phyloP scores from a whole-genome alignment of 1,140 invertebrate species.

The Polyergus mexicanus region DNA sequence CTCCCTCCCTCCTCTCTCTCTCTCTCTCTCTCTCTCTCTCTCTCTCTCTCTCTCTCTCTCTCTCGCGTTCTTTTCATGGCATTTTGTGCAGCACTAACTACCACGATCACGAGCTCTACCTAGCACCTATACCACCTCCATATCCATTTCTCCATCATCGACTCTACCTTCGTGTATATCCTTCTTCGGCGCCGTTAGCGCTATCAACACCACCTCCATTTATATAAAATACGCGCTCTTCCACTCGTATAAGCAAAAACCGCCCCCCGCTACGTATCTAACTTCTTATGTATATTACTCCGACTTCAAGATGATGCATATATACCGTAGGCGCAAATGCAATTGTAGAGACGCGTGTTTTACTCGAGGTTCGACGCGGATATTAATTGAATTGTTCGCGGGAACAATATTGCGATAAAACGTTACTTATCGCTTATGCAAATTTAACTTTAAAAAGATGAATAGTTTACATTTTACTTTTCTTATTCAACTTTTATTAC shows the following conservation, averaged over 20 bases:
- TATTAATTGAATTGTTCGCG: conserved; percentile 3
- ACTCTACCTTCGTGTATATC: conserved; percentile 27
- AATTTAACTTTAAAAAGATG: not conserved
- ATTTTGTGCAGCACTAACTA: conserved; percentile 32
- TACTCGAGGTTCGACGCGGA: not conserved
- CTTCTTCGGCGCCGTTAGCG: conserved; percentile 26
- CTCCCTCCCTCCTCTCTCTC: not conserved
- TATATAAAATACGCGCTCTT: conserved; percentile 1
- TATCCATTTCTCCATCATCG: conserved; percentile 31
- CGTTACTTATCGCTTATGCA: not conserved
- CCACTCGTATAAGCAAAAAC: not conserved
- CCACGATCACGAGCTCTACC: conserved; percentile 21
- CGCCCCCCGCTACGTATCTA: conserved; percentile 19
- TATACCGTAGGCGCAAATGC: conserved; percentile 16
- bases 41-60: conserved; percentile 11
- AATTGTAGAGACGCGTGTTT: conserved; percentile 2
- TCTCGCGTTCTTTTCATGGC: conserved; percentile 17
- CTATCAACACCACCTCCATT: conserved; percentile 66
- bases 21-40: conserved; percentile 8
- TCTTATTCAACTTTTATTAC: not conserved
- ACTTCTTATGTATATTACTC: conserved; percentile 1
- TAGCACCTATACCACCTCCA: conserved; percentile 35
- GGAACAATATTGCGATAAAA: not conserved
- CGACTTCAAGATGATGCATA: not conserved
- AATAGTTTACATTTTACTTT: not conserved